A percentile compares a stretch with the other conserved stretches of the same genome.
Evolutionary conservation across 2,888 invertebrate species (phyloP).

Genomic region (Acronicta alni): DNA sequence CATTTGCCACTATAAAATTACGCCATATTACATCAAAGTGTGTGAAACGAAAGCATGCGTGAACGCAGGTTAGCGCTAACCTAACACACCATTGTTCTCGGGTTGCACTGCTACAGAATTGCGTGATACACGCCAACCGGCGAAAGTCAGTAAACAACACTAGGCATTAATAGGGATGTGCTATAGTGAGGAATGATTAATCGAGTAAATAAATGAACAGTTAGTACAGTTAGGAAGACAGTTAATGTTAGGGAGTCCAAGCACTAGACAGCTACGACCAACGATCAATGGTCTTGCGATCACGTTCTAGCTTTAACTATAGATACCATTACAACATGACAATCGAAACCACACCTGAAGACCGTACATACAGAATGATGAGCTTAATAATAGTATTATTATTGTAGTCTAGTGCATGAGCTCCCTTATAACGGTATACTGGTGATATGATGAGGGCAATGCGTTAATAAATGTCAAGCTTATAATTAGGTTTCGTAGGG

Average conservation of each 20-base stretch:
- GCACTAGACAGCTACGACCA: background rate
- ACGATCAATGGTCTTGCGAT: no score
- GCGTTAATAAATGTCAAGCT: constrained; percentile 11
- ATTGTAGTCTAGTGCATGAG: background rate
- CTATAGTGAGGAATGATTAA: constrained; percentile 49
- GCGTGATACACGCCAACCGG: constrained; percentile 67
- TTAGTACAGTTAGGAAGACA: constrained; percentile 27
- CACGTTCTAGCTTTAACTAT: background rate
- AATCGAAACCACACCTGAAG: background rate
- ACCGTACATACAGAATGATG: constrained; percentile 1
- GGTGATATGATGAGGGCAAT: constrained; percentile 25
- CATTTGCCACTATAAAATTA: constrained; percentile 55
- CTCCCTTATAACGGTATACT: constrained; percentile 49
- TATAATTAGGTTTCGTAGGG: constrained; percentile 4
- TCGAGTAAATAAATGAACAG: constrained; percentile 39
- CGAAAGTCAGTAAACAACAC: constrained; percentile 73
- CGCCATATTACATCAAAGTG: constrained; percentile 54
- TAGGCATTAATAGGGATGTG: constrained; percentile 65
- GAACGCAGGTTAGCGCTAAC: constrained; percentile 59
- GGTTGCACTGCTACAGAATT: constrained; percentile 59
- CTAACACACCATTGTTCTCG: constrained; percentile 69
- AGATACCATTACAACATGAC: background rate
- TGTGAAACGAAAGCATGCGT: constrained; percentile 63
- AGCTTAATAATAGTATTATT: background rate
- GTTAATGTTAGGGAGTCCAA: constrained; percentile 18